These are phyloP conservation scores for Aethes cnicana DNA, from an alignment of 2,888 invertebrate genomes.

Conservation along the genomic window DNA sequence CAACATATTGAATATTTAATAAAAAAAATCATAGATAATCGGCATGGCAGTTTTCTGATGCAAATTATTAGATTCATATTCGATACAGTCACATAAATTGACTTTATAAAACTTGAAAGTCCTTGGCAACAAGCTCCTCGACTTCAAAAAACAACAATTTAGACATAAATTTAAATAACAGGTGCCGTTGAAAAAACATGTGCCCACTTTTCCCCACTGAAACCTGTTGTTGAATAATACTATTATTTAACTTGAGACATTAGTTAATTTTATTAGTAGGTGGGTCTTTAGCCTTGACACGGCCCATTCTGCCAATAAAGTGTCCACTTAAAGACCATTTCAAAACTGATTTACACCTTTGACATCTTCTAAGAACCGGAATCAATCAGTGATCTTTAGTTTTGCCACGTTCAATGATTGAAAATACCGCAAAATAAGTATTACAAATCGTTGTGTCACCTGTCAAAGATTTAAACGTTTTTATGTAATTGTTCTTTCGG, in stretches of 20 bases:
- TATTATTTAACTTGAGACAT: constrained; percentile 18
- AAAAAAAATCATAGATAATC: too few relatives aligned
- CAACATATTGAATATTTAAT: too few relatives aligned
- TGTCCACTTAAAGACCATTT: constrained; percentile 12
- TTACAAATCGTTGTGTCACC: too few relatives aligned
- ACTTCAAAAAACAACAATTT: constrained; percentile 8
- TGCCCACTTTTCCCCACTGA: background rate
- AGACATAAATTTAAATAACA: constrained; percentile 16
- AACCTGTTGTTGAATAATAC: constrained; percentile 1
- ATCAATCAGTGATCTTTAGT: constrained; percentile 9
- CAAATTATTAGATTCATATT: too few relatives aligned
- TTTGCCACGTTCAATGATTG: constrained; percentile 4
- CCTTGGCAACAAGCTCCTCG: too few relatives aligned
- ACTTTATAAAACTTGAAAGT: too few relatives aligned
- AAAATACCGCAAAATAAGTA: background rate
- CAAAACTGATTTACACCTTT: constrained; percentile 14
- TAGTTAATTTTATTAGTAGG: constrained; percentile 4
- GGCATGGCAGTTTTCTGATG: too few relatives aligned
- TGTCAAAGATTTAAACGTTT: constrained; percentile 11
- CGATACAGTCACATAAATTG: too few relatives aligned
- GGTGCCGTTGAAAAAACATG: constrained; percentile 2
- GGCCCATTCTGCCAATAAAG: constrained; percentile 9
- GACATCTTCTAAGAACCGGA: constrained; percentile 22
- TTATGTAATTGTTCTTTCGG: too few relatives aligned
- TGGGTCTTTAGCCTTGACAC: constrained; percentile 25